Base-by-base conservation (phyloP, 2,888 invertebrate genomes). In the Nomada fabriciana region DNA sequence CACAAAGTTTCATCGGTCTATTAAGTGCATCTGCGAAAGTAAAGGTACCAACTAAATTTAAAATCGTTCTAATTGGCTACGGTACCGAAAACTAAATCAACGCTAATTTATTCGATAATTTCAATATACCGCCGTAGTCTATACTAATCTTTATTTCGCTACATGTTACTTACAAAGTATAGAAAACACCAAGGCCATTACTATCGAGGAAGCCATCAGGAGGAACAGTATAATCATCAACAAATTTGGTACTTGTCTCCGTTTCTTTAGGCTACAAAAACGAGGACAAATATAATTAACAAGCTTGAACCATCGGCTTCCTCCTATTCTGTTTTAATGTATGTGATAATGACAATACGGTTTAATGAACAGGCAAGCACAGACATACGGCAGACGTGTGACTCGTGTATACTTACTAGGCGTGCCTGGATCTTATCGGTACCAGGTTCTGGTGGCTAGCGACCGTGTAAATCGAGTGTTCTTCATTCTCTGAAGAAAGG, bases 1-100 rank as follows among this genome's bases (percentile, higher is more conserved):
- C 95, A 89, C 97, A 97, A 50, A 95, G 89, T 50, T 87, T 73
- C 29, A 25, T 13, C 43, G 47, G 77, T n/a, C 61, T 77, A 4
- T n/a, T 25, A 0, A 50, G 64, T 10, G 64, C 61, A 55, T 86
- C 87, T 88, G 64, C 5, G 47, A 78, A 20, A 55, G 47, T 18
- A 47, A n/a, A 47, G 0, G 10, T 3, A 15, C 5, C 15, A 42
- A 43, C 18, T 18, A 3, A 25, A 15, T 73, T 25, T 2, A 0
- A 43, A 5, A 25, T 1, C 20, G 4, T 36, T 50, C n/a, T 11
- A 43, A 23, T 71, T 36, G 36, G 10, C 2, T 13, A 53, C 9
- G 20, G 11, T 20, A n/a, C 15, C 13, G 36, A 29, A 59, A 20
- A 29, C n/a, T 11, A 43, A n/a, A 47, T 20, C 29, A 59, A 70